These are phyloP conservation scores for Meiosimyza decipiens DNA, from an alignment of 2,888 invertebrate genomes.

Conservation along the genomic window DNA sequence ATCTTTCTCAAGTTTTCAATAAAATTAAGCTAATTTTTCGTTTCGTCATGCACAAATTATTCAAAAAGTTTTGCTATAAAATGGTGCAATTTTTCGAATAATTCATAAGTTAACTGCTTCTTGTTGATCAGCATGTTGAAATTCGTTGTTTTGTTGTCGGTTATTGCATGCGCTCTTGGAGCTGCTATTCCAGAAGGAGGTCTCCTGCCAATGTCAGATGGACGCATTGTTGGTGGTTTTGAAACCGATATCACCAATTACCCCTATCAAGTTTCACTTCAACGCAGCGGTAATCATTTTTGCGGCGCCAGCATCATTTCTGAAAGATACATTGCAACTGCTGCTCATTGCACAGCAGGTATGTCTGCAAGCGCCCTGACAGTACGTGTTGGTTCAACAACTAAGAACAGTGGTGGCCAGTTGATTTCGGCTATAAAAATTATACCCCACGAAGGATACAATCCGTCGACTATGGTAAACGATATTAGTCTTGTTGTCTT, in stretches of 20 bases:
- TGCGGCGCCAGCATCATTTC: constrained; percentile 70
- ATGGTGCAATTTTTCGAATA: no score
- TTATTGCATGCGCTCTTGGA: constrained; percentile 44
- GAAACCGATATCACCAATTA: constrained; percentile 45
- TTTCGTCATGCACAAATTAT: no score
- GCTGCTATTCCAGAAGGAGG: constrained; percentile 50
- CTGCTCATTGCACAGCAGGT: constrained; percentile 70
- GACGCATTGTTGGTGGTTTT: constrained; percentile 59
- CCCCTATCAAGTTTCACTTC: constrained; percentile 50
- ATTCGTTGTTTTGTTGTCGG: constrained; percentile 33
- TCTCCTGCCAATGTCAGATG: constrained; percentile 54
- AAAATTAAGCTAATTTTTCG: no score
- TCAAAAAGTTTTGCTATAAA: no score
- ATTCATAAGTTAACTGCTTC: no score
- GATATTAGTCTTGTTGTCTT: constrained; percentile 72
- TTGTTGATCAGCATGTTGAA: no score
- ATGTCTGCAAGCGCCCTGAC: constrained; percentile 47
- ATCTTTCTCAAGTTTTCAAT: no score
- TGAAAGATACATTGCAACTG: constrained; percentile 69
- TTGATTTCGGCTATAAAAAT: constrained; percentile 43
- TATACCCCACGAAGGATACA: constrained; percentile 62
- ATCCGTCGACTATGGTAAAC: constrained; percentile 66
- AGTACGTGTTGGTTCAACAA: constrained; percentile 70
- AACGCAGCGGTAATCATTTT: constrained; percentile 63
- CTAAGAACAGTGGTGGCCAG: constrained; percentile 56